Base-by-base conservation (phyloP, 1,140 invertebrate genomes). In the Dysdera silvatica region DNA sequence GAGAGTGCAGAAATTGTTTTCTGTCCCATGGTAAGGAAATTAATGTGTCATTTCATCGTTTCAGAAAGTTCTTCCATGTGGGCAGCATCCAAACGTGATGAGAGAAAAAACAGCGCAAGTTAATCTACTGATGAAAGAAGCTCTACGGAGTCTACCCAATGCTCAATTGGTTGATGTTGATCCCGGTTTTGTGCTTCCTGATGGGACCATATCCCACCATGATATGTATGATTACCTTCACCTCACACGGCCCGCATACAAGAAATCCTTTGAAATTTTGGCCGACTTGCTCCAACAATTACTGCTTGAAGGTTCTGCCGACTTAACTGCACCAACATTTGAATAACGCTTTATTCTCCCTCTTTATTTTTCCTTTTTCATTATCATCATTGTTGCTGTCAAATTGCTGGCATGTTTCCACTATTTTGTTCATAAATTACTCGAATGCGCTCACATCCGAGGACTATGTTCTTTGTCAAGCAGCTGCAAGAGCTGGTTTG, bases 181-280 rank as follows among this genome's bases (percentile, higher is more conserved):
- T 71, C 84, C 87, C 70, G 84, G 84, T 26, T 82, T 89, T 68
- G 81, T 91, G 35, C 83, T 87, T 71, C 79, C 80, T 40, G 87
- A 90, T 76, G 88, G 86, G 8, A 83, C 81, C 24, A 90, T 94
- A 57, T 87, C 84, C 73, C 86, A 89, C 72, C 84, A 85, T 71
- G 90, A 93, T 73, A 89, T 94, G 87, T 84, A 86, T 71, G 91
- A 95, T 76, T 94, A 91, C 76, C 80, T 92, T 29, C 86, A 91
- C 72, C 80, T 91, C 32, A 91, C 88, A 3, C 85, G 87, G 75
- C 79, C 83, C 53, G 90, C 88, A 41, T 89, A 90, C 76, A 80
- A 82, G 69, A 91, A 91, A 75, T 85, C 85, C 24, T 89, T 90
- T 77, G 86, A 88, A 75, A 85, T 87, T 32, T 81, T 90, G 32